These are phyloP conservation scores for Mimas tiliae DNA, from an alignment of 2,888 invertebrate species.

Conservation along the genomic window DNA sequence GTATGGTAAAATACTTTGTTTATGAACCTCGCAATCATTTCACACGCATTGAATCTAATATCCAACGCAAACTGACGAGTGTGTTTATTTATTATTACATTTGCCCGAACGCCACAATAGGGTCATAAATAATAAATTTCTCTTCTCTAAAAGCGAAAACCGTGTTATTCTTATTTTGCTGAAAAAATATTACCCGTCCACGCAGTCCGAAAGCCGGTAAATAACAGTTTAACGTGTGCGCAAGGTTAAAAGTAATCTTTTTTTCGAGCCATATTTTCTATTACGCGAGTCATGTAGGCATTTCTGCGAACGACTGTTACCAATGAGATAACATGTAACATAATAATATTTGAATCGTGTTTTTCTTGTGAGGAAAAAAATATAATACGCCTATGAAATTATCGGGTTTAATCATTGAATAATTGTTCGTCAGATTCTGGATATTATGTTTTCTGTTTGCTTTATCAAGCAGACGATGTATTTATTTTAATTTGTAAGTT, in stretches of 20 bases:
- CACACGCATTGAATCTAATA: background rate
- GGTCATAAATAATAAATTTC: slow-evolving; percentile 25
- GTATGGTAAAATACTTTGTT: too few species aligned
- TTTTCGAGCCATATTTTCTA: slow-evolving; percentile 20
- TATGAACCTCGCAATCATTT: background rate
- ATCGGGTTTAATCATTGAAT: background rate
- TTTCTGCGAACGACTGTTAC: background rate
- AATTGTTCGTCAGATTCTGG: too few species aligned
- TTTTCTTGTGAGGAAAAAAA: background rate
- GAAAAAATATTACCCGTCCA: slow-evolving; percentile 24
- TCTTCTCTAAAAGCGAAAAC: slow-evolving; percentile 25
- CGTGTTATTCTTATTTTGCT: slow-evolving; percentile 26
- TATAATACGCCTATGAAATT: background rate
- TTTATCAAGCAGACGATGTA: too few species aligned
- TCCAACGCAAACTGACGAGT: background rate
- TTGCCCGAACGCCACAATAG: background rate
- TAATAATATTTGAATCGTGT: background rate
- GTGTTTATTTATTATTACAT: slow-evolving; percentile 1
- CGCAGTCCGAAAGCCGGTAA: slow-evolving; percentile 29
- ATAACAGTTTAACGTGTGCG: slow-evolving; percentile 29
- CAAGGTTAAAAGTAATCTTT: slow-evolving; percentile 22
- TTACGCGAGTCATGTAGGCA: slow-evolving; percentile 5
- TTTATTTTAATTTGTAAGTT: too few species aligned
- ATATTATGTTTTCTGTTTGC: too few species aligned
- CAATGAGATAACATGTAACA: slow-evolving; percentile 19